Conservation (phyloP, 2,113 vertebrate genomes). For the Telmatochromis sp. region DNA sequence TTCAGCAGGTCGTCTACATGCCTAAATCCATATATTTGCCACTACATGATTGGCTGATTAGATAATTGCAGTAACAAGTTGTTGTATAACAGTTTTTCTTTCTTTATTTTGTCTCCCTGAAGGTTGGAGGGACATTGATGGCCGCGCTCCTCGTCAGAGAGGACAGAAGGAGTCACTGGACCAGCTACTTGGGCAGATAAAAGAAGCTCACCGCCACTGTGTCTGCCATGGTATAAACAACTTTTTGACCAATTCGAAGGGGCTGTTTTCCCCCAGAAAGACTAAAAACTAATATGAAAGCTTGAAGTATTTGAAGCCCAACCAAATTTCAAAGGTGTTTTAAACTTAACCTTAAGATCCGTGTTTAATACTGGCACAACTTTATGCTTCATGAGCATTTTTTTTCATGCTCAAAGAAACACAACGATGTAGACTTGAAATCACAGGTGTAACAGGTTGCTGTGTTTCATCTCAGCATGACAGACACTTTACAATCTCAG, state of each 20-base stretch:
- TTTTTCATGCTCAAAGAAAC: background rate
- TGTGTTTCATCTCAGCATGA: slow-evolving; percentile 51
- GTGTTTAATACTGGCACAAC: background rate
- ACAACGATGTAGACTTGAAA: background rate
- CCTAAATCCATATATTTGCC: background rate
- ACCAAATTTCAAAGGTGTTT: background rate
- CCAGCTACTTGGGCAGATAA: slow-evolving; percentile 81
- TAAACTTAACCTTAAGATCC: background rate
- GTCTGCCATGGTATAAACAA: slow-evolving; percentile 78
- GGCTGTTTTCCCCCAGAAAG: background rate
- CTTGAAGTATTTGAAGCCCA: background rate
- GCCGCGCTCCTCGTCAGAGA: slow-evolving; percentile 69
- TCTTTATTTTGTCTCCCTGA: background rate
- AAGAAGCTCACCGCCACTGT: slow-evolving; percentile 81
- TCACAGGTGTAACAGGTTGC: slow-evolving; percentile 41
- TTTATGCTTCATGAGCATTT: background rate
- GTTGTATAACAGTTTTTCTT: background rate
- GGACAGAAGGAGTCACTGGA: slow-evolving; percentile 81
- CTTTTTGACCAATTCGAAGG: background rate
- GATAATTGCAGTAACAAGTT: background rate
- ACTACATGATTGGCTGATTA: background rate
- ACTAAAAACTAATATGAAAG: background rate
- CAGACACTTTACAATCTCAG: slow-evolving; percentile 56
- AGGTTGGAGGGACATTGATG: slow-evolving; percentile 85
- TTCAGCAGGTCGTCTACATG: background rate